phyloP scores from a whole-genome alignment of 2,888 invertebrate genomes.

The Apodemia hepburni region DNA sequence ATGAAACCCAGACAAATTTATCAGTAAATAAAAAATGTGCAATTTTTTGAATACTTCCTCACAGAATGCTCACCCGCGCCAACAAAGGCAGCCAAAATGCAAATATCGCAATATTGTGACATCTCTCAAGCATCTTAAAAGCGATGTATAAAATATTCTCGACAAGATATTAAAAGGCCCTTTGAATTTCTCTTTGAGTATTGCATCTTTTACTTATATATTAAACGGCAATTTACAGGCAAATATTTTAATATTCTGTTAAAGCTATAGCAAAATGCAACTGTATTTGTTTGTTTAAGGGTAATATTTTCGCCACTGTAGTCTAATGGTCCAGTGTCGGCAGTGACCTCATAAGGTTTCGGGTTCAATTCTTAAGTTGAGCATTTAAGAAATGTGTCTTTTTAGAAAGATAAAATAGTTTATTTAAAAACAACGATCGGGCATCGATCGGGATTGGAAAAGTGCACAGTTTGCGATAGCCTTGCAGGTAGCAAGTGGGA shows the following conservation, averaged over 20 bases:
- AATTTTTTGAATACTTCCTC: conserved; percentile 37
- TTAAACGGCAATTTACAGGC: background rate
- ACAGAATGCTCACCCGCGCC: conserved; percentile 40
- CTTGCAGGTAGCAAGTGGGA: too few species aligned
- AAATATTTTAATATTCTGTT: background rate
- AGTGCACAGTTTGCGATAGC: too few species aligned
- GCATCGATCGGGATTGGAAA: too few species aligned
- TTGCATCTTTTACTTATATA: background rate
- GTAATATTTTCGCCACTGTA: too few species aligned
- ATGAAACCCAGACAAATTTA: conserved; percentile 22
- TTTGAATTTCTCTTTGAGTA: conserved; percentile 4
- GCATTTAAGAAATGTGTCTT: too few species aligned
- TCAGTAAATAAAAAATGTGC: conserved; percentile 32
- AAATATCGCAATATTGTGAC: conserved; percentile 40
- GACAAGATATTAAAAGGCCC: conserved; percentile 12
- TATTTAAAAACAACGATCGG: too few species aligned
- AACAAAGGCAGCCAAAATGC: conserved; percentile 61
- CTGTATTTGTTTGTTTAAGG: too few species aligned
- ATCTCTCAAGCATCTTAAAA: background rate
- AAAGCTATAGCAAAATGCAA: background rate
- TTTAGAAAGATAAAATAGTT: too few species aligned
- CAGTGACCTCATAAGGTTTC: too few species aligned
- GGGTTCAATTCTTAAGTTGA: too few species aligned
- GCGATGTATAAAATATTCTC: conserved; percentile 8
- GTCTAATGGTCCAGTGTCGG: too few species aligned